phyloP scores from a whole-genome alignment of 2,113 vertebrate genomes.

The Lampris incognitus region DNA sequence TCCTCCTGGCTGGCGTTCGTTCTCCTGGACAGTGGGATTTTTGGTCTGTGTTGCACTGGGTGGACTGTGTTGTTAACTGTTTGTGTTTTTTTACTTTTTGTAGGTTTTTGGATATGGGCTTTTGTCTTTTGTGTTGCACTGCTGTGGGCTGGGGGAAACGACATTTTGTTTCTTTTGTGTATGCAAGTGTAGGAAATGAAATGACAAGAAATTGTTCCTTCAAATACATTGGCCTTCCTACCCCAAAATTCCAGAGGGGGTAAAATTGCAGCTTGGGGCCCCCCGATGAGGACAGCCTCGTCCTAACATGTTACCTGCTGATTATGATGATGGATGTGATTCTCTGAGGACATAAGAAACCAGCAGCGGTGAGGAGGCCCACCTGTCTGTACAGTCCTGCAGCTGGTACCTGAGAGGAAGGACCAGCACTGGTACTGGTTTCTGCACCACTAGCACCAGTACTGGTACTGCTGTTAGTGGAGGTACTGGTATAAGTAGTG shows the following conservation, averaged over 20 bases:
- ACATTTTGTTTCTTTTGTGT: no score
- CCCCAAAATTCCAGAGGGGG: constrained; percentile 1
- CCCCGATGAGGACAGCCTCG: neutral
- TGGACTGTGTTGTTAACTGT: no score
- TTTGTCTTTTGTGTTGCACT: no score
- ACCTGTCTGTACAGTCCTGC: constrained; percentile 29
- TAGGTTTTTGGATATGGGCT: no score
- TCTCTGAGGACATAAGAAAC: neutral
- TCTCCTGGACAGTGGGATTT: no score
- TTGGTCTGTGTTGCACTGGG: no score
- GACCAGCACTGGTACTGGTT: constrained; percentile 43
- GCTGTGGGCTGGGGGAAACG: no score
- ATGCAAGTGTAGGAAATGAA: no score
- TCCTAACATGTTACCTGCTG: constrained; percentile 37
- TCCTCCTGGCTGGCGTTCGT: no score
- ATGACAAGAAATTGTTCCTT: no score
- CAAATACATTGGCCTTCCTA: constrained; percentile 35
- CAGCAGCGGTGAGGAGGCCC: neutral
- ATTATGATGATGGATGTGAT: constrained; percentile 7
- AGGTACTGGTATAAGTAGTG: no score
- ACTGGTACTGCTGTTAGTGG: constrained; percentile 29
- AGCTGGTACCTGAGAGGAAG: constrained; percentile 51
- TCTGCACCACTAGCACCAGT: constrained; percentile 5
- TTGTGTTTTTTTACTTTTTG: no score
- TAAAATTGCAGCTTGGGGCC: constrained; percentile 24